Percentiles rank a stretch among this genome's conserved stretches.
phyloP scores from a whole-genome alignment of 2,888 invertebrate species.

The Anoncus sp. region DNA sequence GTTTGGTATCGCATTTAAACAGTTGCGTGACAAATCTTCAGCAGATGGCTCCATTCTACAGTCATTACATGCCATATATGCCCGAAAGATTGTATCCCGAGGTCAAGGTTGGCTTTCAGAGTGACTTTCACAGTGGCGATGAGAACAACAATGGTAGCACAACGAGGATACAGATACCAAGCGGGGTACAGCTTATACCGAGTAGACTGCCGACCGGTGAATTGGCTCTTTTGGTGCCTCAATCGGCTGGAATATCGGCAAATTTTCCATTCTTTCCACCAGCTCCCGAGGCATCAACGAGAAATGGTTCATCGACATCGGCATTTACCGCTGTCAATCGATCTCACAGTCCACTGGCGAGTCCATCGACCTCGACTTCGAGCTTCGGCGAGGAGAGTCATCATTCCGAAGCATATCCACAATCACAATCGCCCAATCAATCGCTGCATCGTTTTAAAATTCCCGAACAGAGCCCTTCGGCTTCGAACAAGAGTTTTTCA shows the following conservation, averaged over 20 bases:
- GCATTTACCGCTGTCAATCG: conserved; percentile 83
- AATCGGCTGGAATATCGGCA: conserved; percentile 83
- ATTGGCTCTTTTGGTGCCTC: conserved; percentile 87
- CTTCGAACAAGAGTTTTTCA: conserved; percentile 73
- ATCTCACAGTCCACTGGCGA: conserved; percentile 88
- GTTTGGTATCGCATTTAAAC: conserved; percentile 88
- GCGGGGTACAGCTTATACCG: conserved; percentile 87
- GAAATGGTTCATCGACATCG: conserved; percentile 75
- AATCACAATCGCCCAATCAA: conserved; percentile 73
- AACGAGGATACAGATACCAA: conserved; percentile 85
- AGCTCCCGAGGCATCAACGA: conserved; percentile 74
- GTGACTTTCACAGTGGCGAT: conserved; percentile 79
- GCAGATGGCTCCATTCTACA: conserved; percentile 83
- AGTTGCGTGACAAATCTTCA: conserved; percentile 87
- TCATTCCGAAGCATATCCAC: conserved; percentile 82
- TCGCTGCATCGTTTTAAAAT: conserved; percentile 74
- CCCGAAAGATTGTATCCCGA: conserved; percentile 82
- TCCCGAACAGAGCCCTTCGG: conserved; percentile 76
- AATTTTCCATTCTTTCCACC: conserved; percentile 84
- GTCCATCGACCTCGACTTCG: conserved; percentile 89
- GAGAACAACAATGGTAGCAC: conserved; percentile 84
- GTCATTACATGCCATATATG: conserved; percentile 82
- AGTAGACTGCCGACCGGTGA: conserved; percentile 88
- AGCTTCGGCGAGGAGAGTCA: conserved; percentile 86
- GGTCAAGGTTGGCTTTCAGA: conserved; percentile 81